Conservation (phyloP, 2,888 invertebrate genomes). For the Aphidoletes aphidimyza region DNA sequence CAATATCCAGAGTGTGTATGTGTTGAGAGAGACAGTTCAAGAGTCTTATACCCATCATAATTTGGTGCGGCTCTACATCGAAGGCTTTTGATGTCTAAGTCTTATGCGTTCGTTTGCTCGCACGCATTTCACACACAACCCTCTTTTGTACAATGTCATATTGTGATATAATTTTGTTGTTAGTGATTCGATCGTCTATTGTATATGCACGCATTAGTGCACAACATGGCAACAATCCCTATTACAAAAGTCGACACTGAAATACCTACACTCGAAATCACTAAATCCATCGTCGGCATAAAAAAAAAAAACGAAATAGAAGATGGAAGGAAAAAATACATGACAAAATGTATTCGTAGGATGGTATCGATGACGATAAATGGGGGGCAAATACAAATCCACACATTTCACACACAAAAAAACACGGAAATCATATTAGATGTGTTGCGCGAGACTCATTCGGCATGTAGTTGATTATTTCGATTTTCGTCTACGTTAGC, state of each 20-base stretch:
- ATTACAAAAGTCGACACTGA: not conserved
- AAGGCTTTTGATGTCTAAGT: not conserved
- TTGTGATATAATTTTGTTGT: not conserved
- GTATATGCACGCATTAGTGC: not conserved
- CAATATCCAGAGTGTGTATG: not conserved
- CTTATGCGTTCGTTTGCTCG: not conserved
- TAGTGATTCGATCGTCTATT: slow-evolving; percentile 1
- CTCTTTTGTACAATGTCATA: not conserved
- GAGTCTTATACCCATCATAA: not conserved
- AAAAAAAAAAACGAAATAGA: no score
- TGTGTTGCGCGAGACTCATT: not conserved
- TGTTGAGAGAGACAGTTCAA: not conserved
- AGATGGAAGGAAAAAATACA: not conserved
- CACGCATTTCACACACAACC: not conserved
- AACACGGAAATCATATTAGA: not conserved
- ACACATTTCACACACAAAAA: no score
- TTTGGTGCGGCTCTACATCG: not conserved
- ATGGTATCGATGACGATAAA: not conserved
- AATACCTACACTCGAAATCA: not conserved
- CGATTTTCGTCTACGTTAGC: no score
- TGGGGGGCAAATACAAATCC: slow-evolving; percentile 1
- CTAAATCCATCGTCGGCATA: no score
- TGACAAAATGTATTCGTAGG: not conserved
- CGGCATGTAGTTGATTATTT: not conserved
- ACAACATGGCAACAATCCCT: not conserved